These are phyloP conservation scores for Chlamydotis undulata DNA, from an alignment of 2,113 vertebrate genomes.

Conservation along the genomic window DNA sequence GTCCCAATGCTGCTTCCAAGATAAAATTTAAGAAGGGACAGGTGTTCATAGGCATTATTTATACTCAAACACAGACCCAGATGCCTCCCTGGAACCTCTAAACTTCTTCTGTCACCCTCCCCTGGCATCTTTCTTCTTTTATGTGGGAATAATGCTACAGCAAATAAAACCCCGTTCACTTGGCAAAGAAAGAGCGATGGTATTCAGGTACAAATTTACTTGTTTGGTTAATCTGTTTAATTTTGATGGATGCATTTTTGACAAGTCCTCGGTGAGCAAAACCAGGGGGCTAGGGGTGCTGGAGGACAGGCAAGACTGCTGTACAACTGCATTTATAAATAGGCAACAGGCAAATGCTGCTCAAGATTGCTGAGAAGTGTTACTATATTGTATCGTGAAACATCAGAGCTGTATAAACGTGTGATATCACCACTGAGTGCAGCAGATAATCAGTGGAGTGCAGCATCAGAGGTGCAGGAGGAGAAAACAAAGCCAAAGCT, in stretches of 20 bases:
- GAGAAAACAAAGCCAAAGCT: background rate
- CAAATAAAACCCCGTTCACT: background rate
- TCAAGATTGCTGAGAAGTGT: background rate
- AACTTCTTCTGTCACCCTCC: background rate
- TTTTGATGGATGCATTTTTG: constrained; percentile 3
- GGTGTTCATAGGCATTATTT: background rate
- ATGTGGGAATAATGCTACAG: background rate
- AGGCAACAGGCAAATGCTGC: background rate
- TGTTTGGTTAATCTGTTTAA: background rate
- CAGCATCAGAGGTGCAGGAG: background rate
- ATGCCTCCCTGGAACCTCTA: background rate
- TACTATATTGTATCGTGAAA: background rate
- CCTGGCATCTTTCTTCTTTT: background rate
- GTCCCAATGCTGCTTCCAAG: background rate
- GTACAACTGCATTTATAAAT: background rate
- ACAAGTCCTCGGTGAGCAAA: background rate
- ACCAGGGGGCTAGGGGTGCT: background rate
- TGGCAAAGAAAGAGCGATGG: background rate
- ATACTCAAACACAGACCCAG: background rate
- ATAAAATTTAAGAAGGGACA: background rate
- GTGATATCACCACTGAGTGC: background rate
- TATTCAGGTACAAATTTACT: background rate
- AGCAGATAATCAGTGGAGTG: background rate
- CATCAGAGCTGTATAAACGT: background rate
- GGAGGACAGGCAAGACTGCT: background rate